Evolutionary conservation across 2,888 invertebrate species (phyloP), one percentile per base, ranked within the genome.

Genomic region (Hirtodrosophila histrioides): DNA sequence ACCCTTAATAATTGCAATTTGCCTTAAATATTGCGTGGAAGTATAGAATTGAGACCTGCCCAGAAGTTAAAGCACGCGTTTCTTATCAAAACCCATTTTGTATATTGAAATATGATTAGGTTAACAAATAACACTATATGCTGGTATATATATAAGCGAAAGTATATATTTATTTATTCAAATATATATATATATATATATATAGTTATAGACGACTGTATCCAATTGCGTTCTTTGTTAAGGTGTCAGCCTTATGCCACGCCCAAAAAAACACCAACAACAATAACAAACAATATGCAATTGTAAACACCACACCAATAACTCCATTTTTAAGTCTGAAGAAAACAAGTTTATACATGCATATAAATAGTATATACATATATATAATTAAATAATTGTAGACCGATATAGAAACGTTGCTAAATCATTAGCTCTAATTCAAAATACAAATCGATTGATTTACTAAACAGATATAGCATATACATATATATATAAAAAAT

Each of bases 241-340:
- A 64, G 56, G 50, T 57, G 50, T 12, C 36, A 57, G 73, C 57
- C 68, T 68, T 68, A 62, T 39, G 57, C 58, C 68, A 68, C 46
- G 62, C 73, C 62, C 46, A 54, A 8, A 31, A 48, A 23, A 48
- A 41, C 12, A 48, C 29, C 11, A 43, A 33, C 3, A 44, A 17
- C 7, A 37, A 60, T 8, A 56, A 43, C n/a, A 44, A 39, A 7
- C n/a, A 55, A 61, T 39, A 62, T 56, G 41, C 33, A 41, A 44
- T 29, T 43, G 3, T 41, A 40, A 51, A 49, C 55, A 71, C 50
- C 62, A 69, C 60, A 72, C 72, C 68, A 75, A 68, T 69, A 84
- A 81, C 81, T 81, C 81, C 76, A 81, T 81, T 74, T 62, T 78
- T 76, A 81, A 81, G 81, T 81, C 81, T 81, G 81, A 81, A 49